phyloP scores from a whole-genome alignment of 1,140 invertebrate species.

The Galleria mellonella region DNA sequence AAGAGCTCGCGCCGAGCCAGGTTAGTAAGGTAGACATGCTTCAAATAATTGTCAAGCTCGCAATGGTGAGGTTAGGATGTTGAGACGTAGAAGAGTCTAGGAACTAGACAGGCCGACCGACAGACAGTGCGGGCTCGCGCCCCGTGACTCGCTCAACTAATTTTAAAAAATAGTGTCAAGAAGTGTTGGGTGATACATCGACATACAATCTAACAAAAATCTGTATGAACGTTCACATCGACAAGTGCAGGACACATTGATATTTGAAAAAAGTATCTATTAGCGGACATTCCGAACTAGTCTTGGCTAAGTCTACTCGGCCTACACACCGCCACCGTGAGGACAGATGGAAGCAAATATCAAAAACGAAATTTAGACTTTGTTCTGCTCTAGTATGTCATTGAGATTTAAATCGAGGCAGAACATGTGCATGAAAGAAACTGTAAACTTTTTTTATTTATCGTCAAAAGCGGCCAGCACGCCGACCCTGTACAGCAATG shows the following conservation, averaged over 20 bases:
- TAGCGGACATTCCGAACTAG: constrained; percentile 71
- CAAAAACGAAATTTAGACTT: constrained; percentile 74
- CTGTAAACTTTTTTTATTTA: constrained; percentile 17
- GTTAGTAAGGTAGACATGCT: constrained; percentile 67
- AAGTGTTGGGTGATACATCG: constrained; percentile 69
- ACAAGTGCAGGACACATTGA: constrained; percentile 70
- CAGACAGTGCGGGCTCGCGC: constrained; percentile 35
- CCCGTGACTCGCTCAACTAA: constrained; percentile 24
- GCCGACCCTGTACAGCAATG: neutral
- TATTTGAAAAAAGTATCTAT: constrained; percentile 60
- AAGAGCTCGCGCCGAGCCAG: constrained; percentile 63
- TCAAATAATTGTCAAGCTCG: constrained; percentile 69
- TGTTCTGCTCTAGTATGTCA: constrained; percentile 57
- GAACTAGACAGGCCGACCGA: constrained; percentile 32
- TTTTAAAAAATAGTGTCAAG: constrained; percentile 30
- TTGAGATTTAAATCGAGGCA: constrained; percentile 40
- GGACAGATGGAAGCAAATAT: constrained; percentile 68
- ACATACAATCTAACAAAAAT: constrained; percentile 70
- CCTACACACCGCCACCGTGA: constrained; percentile 69
- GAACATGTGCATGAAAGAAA: constrained; percentile 51
- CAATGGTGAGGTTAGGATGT: constrained; percentile 67
- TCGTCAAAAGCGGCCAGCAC: too few relatives aligned
- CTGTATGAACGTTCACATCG: constrained; percentile 66
- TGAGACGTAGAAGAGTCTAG: constrained; percentile 57
- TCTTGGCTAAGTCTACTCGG: constrained; percentile 62